Base-by-base conservation (phyloP, 2,888 invertebrate species). In the Agonopterix alstromeriana region DNA sequence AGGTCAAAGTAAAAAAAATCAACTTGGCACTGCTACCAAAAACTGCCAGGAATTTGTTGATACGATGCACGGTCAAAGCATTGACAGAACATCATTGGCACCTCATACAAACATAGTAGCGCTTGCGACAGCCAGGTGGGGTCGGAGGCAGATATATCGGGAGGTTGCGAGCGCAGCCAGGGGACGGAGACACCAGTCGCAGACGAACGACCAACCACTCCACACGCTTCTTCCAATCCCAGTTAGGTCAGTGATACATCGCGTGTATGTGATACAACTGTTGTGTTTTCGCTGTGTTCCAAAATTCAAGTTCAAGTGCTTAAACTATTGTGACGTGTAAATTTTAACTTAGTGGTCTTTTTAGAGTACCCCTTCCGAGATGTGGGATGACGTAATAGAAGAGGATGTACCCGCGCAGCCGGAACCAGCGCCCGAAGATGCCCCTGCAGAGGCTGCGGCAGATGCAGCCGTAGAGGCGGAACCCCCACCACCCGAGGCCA, bases 321-420 rank as follows among this genome's bases (percentile, higher is more conserved):
- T 50, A 49, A 2, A 36, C 46, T 49, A 49, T 35, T 58, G 63
- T 69, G 63, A 43, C 17, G 42, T 53, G 47, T 38, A 9, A 36
- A 10, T 38, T 47, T 62, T 69, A 61, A 66, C 61, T 51, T 50
- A 63, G 77, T 77, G 76, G 56, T 76, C 77, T 83, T 75, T 79
- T 57, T 67, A 82, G 82, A 82, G 70, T 64, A 73, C 63, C 77
- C 76, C 70, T 73, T 69, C 69, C 82, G 67, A 74, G 68, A 89
- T 88, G 86, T 86, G 86, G 87, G 91, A 91, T 77, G 91, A 91
- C 74, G 88, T 89, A 12, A 45, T 48, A 62, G 86, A 87, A 65
- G 91, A 90, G 67, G 90, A 89, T 63, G 52, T 65, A 50, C 61
- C 78, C 44, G 77, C 71, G 36, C 68, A 63, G 48, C 67, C 65